Conservation (phyloP, 2,113 vertebrate genomes). For the Marmota flaviventris region DNA sequence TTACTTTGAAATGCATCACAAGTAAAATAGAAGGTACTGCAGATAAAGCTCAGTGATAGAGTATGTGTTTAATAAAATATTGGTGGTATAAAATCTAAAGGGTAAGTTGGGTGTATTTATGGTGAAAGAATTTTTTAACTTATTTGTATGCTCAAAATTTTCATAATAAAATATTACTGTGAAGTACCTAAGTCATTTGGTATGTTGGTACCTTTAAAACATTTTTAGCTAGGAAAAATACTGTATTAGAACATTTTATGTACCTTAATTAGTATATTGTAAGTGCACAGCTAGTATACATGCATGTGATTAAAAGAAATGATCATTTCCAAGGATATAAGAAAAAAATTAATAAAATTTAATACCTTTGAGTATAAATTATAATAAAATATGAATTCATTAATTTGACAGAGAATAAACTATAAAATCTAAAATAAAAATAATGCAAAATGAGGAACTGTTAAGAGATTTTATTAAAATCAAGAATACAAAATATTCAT, state of each 20-base stretch:
- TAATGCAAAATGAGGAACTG: background rate
- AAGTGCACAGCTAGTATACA: background rate
- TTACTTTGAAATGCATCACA: slow-evolving; percentile 37
- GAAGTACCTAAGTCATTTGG: background rate
- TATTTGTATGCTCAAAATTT: background rate
- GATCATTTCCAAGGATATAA: slow-evolving; percentile 6
- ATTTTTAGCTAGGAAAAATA: background rate
- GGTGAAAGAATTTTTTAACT: background rate
- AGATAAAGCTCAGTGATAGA: background rate
- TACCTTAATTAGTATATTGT: background rate
- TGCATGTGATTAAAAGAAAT: background rate
- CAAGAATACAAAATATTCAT: background rate
- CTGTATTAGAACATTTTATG: background rate
- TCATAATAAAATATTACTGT: background rate
- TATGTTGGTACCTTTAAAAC: background rate
- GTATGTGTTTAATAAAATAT: background rate
- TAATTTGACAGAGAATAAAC: background rate
- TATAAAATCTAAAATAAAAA: slow-evolving; percentile 51
- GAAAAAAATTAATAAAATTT: slow-evolving; percentile 3
- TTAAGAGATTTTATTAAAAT: slow-evolving; percentile 1
- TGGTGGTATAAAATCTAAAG: background rate
- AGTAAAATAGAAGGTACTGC: background rate
- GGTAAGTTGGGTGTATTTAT: background rate
- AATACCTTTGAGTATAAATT: slow-evolving; percentile 5
- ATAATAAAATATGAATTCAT: background rate